Evolutionary conservation across 2,113 vertebrate species (phyloP).

Genomic region (Bufo bufo): DNA sequence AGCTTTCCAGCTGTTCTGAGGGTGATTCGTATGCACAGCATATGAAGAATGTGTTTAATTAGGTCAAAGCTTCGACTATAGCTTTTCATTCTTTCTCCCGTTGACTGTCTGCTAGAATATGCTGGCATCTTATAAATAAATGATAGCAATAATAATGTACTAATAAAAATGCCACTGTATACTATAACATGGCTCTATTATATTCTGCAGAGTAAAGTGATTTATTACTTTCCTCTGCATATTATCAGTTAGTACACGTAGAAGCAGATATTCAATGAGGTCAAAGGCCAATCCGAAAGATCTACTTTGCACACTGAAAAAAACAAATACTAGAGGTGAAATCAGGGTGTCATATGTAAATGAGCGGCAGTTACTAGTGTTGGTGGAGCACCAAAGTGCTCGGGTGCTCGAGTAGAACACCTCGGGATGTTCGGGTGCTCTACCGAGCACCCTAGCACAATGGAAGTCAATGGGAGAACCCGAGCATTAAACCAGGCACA

Average conservation of each 20-base stretch:
- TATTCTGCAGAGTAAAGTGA: conserved; percentile 27
- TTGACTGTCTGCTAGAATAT: conserved; percentile 28
- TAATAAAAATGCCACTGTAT: conserved; percentile 41
- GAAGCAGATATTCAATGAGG: conserved; percentile 33
- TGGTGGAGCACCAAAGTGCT: no score
- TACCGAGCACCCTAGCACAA: no score
- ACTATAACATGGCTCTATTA: conserved; percentile 37
- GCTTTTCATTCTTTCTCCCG: conserved; percentile 23
- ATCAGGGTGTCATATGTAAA: conserved; percentile 20
- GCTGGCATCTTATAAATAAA: conserved; percentile 48
- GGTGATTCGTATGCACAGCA: not conserved
- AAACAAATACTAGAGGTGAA: not conserved
- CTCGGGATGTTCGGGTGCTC: no score
- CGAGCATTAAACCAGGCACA: no score
- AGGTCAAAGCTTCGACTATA: conserved; percentile 17
- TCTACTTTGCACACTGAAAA: conserved; percentile 31
- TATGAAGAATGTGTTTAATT: conserved; percentile 45
- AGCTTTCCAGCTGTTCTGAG: not conserved
- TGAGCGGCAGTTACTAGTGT: conserved; percentile 19
- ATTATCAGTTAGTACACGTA: conserved; percentile 43
- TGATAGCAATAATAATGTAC: conserved; percentile 42
- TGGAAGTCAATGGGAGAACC: no score
- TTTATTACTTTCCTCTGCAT: conserved; percentile 23
- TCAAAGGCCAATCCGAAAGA: conserved; percentile 28
- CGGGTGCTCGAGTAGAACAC: no score